phyloP scores from a whole-genome alignment of 1,140 invertebrate genomes.

The Drosophila rhopaloa region DNA sequence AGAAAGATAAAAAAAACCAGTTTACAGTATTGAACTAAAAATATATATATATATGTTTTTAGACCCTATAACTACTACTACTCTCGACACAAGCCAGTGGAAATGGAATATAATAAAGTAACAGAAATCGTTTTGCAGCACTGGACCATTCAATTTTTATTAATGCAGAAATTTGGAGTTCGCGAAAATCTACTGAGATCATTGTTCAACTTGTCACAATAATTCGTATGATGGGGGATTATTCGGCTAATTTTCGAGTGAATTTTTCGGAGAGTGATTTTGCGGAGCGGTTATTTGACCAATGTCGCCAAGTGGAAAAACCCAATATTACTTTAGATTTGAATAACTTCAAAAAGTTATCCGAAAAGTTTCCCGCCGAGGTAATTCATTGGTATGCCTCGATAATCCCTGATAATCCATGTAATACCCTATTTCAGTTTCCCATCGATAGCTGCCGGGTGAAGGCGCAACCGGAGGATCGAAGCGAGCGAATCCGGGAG shows the following conservation, averaged over 20 bases:
- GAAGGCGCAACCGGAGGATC: constrained; percentile 47
- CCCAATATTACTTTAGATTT: constrained; percentile 24
- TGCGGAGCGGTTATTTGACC: constrained; percentile 11
- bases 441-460: constrained; percentile 45
- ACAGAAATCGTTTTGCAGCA: not conserved
- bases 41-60: too few species aligned
- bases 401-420: not conserved
- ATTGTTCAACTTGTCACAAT: not conserved
- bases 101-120: not conserved
- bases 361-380: constrained; percentile 30
- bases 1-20: too few species aligned
- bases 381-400: constrained; percentile 6
- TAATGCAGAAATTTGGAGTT: not conserved
- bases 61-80: too few species aligned
- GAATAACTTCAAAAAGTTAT: constrained; percentile 23
- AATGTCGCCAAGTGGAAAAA: constrained; percentile 21
- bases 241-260: not conserved
- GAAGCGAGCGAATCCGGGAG: constrained; percentile 15
- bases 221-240: not conserved
- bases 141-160: not conserved
- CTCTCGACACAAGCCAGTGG: not conserved
- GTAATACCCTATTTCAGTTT: constrained; percentile 19
- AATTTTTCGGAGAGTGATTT: not conserved
- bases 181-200: not conserved
- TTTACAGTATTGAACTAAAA: too few species aligned